These are phyloP conservation scores for Ia io DNA, from an alignment of 2,113 vertebrate genomes.

Conservation along the genomic window DNA sequence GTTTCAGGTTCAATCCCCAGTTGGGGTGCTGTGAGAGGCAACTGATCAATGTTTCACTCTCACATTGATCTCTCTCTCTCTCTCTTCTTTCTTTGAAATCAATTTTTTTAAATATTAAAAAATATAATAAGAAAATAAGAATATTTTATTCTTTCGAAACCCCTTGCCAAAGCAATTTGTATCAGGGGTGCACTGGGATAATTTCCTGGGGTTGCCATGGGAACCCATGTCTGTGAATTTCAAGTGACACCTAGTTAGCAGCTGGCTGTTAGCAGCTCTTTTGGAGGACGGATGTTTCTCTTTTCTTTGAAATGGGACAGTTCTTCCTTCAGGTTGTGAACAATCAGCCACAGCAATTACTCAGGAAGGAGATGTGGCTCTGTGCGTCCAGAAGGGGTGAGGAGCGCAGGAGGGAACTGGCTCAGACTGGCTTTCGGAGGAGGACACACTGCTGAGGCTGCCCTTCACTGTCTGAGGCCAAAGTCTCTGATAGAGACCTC, in stretches of 20 bases:
- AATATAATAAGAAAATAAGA: background rate
- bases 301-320: background rate
- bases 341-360: background rate
- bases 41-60: background rate
- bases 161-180: background rate
- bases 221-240: background rate
- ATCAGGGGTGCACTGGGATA: background rate
- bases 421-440: background rate
- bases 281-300: background rate
- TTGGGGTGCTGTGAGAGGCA: background rate
- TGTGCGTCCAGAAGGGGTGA: background rate
- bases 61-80: background rate
- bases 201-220: background rate
- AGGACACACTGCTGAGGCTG: background rate
- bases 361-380: background rate
- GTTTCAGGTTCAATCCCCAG: background rate
- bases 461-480: background rate
- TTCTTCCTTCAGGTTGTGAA: background rate
- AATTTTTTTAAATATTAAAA: background rate
- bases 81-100: background rate
- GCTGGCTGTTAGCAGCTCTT: background rate
- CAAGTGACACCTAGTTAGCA: slow-evolving; percentile 26
- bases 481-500: background rate
- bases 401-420: background rate
- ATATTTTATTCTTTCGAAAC: background rate